These are phyloP conservation scores for Trachelus troglodyta DNA, from an alignment of 2,888 invertebrate genomes.

Conservation along the genomic window DNA sequence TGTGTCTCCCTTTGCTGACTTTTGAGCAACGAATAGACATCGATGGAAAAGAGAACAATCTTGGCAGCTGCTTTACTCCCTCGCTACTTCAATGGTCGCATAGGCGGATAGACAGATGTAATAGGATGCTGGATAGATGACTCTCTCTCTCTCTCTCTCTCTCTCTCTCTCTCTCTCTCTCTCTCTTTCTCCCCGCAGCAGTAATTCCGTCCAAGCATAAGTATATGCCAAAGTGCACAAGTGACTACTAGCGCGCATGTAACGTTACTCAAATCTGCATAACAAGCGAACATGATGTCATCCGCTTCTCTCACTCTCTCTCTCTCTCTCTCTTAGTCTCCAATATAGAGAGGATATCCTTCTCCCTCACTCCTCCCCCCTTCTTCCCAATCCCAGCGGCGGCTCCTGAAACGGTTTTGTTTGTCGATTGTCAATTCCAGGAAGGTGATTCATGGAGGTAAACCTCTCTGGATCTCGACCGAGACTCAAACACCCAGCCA, in stretches of 20 bases:
- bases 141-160: not conserved
- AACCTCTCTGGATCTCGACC: not conserved
- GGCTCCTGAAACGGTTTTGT: constrained; percentile 28
- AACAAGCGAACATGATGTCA: constrained; percentile 29
- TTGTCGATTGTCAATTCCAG: constrained; percentile 37
- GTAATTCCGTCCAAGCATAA: constrained; percentile 29
- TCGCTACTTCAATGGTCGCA: too few species aligned
- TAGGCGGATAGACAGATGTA: too few species aligned
- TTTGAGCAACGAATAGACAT: too few species aligned
- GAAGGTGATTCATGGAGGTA: constrained; percentile 35
- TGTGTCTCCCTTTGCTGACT: too few species aligned
- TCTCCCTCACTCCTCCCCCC: not conserved
- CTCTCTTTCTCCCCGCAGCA: not conserved
- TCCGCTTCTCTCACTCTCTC: too few species aligned
- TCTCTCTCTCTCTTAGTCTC: too few species aligned
- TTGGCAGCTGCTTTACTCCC: too few species aligned
- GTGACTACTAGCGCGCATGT: too few species aligned
- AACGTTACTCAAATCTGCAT: constrained; percentile 49
- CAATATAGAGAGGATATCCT: not conserved
- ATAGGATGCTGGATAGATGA: too few species aligned
- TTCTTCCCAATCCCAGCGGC: not conserved
- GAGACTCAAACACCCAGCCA: constrained; percentile 1
- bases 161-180: too few species aligned
- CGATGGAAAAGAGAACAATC: too few species aligned
- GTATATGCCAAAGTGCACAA: too few species aligned